A percentile compares a stretch with the other conserved stretches of the same genome.
phyloP scores from a whole-genome alignment of 1,140 invertebrate species.

The Nylanderia fulva region DNA sequence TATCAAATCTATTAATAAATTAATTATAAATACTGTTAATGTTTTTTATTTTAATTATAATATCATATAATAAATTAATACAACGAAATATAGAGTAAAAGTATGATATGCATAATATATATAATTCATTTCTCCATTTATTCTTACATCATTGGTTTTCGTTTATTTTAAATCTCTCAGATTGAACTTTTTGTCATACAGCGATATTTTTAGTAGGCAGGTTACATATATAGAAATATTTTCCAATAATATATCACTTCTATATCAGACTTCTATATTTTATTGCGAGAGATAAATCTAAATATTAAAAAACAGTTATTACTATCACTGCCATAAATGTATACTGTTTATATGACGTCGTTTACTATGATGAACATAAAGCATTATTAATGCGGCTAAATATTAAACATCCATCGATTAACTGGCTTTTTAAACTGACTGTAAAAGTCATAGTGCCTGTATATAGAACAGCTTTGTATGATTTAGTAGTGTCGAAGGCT shows the following conservation, averaged over 20 bases:
- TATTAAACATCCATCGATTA: neutral
- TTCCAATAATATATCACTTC: neutral
- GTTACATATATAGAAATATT: neutral
- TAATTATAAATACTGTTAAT: neutral
- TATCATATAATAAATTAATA: neutral
- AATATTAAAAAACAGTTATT: slow-evolving; percentile 24
- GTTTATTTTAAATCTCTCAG: too few relatives aligned
- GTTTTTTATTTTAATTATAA: neutral
- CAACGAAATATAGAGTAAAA: neutral
- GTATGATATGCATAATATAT: neutral
- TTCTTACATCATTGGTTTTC: neutral
- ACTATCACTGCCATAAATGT: neutral
- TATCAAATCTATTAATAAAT: neutral
- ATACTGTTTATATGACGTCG: too few relatives aligned
- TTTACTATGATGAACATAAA: neutral
- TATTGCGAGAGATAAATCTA: neutral
- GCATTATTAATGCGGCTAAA: neutral
- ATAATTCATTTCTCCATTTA: neutral
- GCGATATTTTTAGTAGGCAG: neutral
- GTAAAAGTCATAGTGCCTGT: neutral
- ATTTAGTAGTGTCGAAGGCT: slow-evolving; percentile 42
- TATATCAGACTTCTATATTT: neutral
- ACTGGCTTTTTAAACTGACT: neutral
- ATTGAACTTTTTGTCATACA: neutral
- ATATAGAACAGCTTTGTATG: neutral